These are phyloP conservation scores for Bothrops jararaca DNA, from an alignment of 2,113 vertebrate species.

Conservation along the genomic window DNA sequence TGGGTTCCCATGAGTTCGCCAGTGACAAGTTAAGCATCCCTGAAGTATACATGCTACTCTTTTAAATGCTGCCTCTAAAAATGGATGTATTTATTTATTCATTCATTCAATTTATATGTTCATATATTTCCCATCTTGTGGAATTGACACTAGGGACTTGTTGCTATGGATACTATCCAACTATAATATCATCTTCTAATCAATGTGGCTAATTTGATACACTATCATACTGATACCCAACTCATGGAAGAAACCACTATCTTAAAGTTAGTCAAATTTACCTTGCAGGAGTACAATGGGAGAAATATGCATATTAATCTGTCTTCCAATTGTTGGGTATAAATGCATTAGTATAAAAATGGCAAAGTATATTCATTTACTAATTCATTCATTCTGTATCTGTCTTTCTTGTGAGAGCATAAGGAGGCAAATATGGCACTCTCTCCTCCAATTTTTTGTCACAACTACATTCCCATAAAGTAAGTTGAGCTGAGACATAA, in stretches of 20 bases:
- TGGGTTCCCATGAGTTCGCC: background rate
- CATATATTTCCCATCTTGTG: background rate
- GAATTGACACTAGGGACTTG: background rate
- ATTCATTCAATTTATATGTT: background rate
- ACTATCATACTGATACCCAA: background rate
- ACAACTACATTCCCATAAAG: background rate
- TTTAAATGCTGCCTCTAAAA: background rate
- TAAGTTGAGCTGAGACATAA: background rate
- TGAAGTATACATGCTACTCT: background rate
- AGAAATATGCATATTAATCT: background rate
- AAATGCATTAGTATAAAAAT: background rate
- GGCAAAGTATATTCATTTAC: background rate
- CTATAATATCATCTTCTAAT: background rate
- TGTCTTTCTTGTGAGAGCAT: background rate
- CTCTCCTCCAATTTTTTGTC: background rate
- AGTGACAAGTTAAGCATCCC: background rate
- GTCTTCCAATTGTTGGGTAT: background rate
- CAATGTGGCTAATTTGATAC: background rate
- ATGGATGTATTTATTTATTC: background rate
- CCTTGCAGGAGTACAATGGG: background rate
- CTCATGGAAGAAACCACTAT: background rate
- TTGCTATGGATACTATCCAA: background rate
- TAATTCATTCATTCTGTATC: background rate
- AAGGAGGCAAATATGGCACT: background rate
- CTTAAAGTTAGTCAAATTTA: background rate